Evolutionary conservation across 2,888 invertebrate species (phyloP).

Genomic region (Heliconius ethilla): DNA sequence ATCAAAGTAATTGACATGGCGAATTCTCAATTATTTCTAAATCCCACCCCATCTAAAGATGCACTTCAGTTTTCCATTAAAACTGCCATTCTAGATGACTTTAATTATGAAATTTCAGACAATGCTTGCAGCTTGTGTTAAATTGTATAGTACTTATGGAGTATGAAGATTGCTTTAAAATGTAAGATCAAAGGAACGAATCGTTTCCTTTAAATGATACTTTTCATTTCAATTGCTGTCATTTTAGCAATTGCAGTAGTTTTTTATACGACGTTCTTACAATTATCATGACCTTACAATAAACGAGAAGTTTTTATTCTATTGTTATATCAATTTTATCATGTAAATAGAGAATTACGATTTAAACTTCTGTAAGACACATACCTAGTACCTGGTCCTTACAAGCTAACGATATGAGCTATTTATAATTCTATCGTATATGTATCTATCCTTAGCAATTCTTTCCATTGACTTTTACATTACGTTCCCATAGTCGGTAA

Average conservation of each 20-base stretch:
- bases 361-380: neutral
- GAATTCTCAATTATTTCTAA: slow-evolving; percentile 46
- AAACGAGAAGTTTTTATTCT: neutral
- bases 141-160: slow-evolving; percentile 33
- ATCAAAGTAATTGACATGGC: slow-evolving; percentile 49
- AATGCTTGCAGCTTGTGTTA: slow-evolving; percentile 20
- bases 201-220: neutral
- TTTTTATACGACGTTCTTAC: neutral
- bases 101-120: slow-evolving; percentile 28
- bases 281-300: neutral
- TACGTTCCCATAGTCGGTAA: slow-evolving; percentile 45
- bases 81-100: neutral
- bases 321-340: neutral
- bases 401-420: neutral
- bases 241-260: neutral
- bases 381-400: neutral
- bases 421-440: slow-evolving; percentile 13
- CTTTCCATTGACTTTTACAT: slow-evolving; percentile 35
- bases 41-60: slow-evolving; percentile 5
- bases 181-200: neutral
- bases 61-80: slow-evolving; percentile 11
- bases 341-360: neutral
- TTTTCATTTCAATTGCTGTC: neutral
- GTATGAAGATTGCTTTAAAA: neutral
- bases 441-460: slow-evolving; percentile 11